These are phyloP conservation scores for Anolis apletophallus DNA, from an alignment of 2,797 vertebrate species.

Conservation along the genomic window DNA sequence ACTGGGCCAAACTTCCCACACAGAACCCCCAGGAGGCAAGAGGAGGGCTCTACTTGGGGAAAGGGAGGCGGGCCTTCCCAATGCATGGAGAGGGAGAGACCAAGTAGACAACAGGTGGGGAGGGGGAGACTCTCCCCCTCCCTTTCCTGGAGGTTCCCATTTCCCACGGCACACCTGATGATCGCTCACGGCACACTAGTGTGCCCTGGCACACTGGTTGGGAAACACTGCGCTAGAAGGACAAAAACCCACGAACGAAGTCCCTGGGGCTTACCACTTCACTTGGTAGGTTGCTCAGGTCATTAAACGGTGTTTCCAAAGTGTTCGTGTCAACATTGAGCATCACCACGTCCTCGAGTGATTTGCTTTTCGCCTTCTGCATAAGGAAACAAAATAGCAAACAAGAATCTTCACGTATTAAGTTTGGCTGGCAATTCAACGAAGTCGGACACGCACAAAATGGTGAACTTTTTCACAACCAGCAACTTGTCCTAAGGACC, in stretches of 20 bases:
- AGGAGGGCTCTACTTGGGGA: too few species aligned
- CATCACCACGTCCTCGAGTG: constrained; percentile 95
- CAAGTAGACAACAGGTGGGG: too few species aligned
- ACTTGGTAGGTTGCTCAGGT: constrained; percentile 92
- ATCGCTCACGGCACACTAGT: too few species aligned
- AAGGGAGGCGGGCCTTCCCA: too few species aligned
- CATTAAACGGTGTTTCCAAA: constrained; percentile 93
- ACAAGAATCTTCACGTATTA: constrained; percentile 52
- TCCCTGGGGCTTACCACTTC: constrained; percentile 90
- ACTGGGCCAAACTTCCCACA: too few species aligned
- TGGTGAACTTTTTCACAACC: constrained; percentile 4
- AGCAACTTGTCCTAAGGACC: not conserved
- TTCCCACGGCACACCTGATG: too few species aligned
- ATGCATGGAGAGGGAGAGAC: too few species aligned
- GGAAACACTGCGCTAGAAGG: not conserved
- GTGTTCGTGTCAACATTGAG: constrained; percentile 97
- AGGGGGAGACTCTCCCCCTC: too few species aligned
- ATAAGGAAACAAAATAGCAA: constrained; percentile 30
- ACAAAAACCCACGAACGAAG: constrained; percentile 33
- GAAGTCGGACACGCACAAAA: constrained; percentile 27
- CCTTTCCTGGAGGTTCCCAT: too few species aligned
- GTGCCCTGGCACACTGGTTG: too few species aligned
- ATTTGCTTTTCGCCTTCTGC: constrained; percentile 91
- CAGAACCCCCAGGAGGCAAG: too few species aligned
- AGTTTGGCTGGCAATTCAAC: constrained; percentile 25